Conservation (phyloP, 2,113 vertebrate genomes). For the Sylvia atricapilla region DNA sequence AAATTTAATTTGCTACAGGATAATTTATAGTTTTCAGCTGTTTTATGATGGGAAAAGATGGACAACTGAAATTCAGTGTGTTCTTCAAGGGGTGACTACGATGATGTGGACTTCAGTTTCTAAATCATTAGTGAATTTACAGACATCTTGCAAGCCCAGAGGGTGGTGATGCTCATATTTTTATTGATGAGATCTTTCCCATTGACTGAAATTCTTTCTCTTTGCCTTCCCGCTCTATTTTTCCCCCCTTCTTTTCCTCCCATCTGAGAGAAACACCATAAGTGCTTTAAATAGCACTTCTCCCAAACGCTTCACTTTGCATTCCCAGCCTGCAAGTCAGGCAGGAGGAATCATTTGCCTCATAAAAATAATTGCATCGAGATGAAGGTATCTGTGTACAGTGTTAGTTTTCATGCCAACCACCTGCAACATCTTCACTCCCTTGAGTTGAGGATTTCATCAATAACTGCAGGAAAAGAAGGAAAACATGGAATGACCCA, state of each 20-base stretch:
- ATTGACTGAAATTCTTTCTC: not conserved
- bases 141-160: not conserved
- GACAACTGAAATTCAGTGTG: not conserved
- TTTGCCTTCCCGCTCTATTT: not conserved
- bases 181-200: not conserved
- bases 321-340: constrained; percentile 28
- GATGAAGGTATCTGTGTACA: not conserved
- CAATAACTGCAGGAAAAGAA: not conserved
- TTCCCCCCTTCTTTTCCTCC: not conserved
- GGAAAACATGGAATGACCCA: not conserved
- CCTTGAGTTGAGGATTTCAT: not conserved
- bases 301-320: constrained; percentile 27
- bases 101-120: not conserved
- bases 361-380: constrained; percentile 22
- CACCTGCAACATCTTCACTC: constrained; percentile 34
- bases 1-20: not conserved
- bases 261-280: not conserved
- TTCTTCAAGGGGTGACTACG: not conserved
- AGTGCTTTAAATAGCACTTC: constrained; percentile 12
- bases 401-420: not conserved
- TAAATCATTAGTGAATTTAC: not conserved
- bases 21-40: not conserved
- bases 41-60: not conserved
- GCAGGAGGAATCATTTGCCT: constrained; percentile 39
- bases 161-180: not conserved